Percentiles rank a stretch among this genome's conserved stretches.
Conservation (phyloP, 1,140 invertebrate species). For the Hestina assimilis region DNA sequence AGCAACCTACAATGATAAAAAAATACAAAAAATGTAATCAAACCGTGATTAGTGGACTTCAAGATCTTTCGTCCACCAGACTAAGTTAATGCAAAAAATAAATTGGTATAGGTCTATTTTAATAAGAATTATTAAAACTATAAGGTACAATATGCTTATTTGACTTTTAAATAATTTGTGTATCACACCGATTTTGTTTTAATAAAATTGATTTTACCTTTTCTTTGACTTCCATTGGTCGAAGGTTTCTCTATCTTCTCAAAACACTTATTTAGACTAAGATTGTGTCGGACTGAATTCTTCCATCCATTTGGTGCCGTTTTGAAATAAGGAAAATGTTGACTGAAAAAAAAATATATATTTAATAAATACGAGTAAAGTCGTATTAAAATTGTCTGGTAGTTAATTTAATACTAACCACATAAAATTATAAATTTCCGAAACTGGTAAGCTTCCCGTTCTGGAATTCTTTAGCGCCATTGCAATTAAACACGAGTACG, state of each 20-base stretch:
- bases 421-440: conserved; percentile 99
- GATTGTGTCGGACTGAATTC: conserved; percentile 97
- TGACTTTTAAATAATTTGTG: too few species aligned
- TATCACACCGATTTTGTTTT: too few species aligned
- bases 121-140: too few species aligned
- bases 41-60: too few species aligned
- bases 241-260: conserved; percentile 97
- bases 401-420: conserved; percentile 88
- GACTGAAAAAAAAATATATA: conserved; percentile 81
- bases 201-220: conserved; percentile 71
- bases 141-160: too few species aligned
- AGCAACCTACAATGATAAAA: conserved; percentile 80
- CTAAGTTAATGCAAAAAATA: too few species aligned
- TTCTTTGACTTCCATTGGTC: conserved; percentile 87
- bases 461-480: conserved; percentile 98
- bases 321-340: conserved; percentile 98
- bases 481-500: conserved; percentile 98
- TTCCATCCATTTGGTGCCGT: conserved; percentile 98
- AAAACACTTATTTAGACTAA: conserved; percentile 98
- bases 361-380: background rate
- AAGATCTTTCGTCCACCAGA: too few species aligned
- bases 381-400: background rate
- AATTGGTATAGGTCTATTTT: too few species aligned
- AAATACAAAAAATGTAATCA: too few species aligned
- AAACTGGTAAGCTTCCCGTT: conserved; percentile 95